A percentile compares a stretch with the other conserved stretches of the same genome.
Conservation (phyloP, 2,888 invertebrate genomes). For the Mesochorus sp. region DNA sequence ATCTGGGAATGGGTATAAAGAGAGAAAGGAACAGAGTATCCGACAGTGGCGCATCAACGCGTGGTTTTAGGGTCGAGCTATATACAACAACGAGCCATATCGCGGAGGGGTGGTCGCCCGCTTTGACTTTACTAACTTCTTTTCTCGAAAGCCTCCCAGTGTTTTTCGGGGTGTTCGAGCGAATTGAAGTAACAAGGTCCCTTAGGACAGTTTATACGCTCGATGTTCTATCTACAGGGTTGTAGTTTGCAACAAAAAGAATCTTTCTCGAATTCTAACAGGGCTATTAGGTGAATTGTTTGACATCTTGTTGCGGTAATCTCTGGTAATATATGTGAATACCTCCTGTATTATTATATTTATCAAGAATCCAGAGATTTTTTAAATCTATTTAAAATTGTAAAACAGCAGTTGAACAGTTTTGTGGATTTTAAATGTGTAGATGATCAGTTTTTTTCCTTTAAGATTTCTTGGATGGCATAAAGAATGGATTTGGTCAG, state of each 20-base stretch:
- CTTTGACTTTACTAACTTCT: slow-evolving; percentile 57
- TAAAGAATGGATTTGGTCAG: background rate
- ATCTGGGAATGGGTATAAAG: background rate
- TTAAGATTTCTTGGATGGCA: background rate
- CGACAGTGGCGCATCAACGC: slow-evolving; percentile 26
- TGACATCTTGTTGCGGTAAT: slow-evolving; percentile 62
- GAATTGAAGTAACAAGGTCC: slow-evolving; percentile 81
- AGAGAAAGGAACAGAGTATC: slow-evolving; percentile 36
- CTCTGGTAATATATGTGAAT: background rate
- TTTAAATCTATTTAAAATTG: background rate
- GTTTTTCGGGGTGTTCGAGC: slow-evolving; percentile 66
- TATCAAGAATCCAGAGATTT: background rate
- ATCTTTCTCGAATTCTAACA: background rate
- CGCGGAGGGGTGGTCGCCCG: slow-evolving; percentile 45
- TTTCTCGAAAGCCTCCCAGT: slow-evolving; percentile 43
- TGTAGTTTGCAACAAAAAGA: background rate
- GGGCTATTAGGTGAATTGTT: slow-evolving; percentile 64
- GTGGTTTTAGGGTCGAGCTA: slow-evolving; percentile 43
- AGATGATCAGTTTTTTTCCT: background rate
- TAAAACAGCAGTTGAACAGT: background rate
- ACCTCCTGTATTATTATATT: background rate
- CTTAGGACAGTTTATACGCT: slow-evolving; percentile 80
- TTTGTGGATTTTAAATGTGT: background rate
- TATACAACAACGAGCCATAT: slow-evolving; percentile 56
- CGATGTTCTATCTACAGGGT: slow-evolving; percentile 67